phyloP scores from a whole-genome alignment of 2,797 vertebrate genomes.

The Epinephelus coioides region DNA sequence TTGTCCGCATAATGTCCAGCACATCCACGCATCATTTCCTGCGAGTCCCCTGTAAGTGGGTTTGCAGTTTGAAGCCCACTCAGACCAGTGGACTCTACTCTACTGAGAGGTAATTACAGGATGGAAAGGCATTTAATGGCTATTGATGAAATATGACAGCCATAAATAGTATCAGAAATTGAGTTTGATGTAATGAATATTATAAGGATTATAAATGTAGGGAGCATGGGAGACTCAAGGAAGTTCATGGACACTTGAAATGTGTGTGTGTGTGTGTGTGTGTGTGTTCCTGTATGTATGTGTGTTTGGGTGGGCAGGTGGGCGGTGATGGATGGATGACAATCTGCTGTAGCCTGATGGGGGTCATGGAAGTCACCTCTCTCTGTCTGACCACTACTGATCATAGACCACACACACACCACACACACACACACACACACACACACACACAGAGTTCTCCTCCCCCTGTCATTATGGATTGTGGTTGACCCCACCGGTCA shows the following conservation, averaged over 20 bases:
- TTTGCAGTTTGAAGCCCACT: neutral
- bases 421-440: constrained; percentile 15
- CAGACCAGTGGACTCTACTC: neutral
- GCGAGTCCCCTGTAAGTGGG: neutral
- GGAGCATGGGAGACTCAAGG: neutral
- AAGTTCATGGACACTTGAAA: constrained; percentile 14
- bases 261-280: constrained; percentile 29
- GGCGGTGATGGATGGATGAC: constrained; percentile 78
- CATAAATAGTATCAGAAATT: neutral
- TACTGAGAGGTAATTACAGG: neutral
- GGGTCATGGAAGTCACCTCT: constrained; percentile 65
- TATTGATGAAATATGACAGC: neutral
- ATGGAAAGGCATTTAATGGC: neutral
- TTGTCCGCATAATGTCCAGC: neutral
- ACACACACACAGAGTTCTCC: constrained; percentile 21
- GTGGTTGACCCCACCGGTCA: constrained; percentile 55
- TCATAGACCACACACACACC: constrained; percentile 10
- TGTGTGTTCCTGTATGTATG: constrained; percentile 17
- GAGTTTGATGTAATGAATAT: neutral
- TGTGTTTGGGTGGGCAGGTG: constrained; percentile 19
- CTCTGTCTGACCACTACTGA: constrained; percentile 48
- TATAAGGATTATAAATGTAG: neutral
- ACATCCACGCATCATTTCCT: neutral
- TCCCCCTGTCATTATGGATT: constrained; percentile 55
- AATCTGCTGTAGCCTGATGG: constrained; percentile 76